phyloP scores from a whole-genome alignment of 2,797 vertebrate species.

The Pipistrellus pygmaeus region DNA sequence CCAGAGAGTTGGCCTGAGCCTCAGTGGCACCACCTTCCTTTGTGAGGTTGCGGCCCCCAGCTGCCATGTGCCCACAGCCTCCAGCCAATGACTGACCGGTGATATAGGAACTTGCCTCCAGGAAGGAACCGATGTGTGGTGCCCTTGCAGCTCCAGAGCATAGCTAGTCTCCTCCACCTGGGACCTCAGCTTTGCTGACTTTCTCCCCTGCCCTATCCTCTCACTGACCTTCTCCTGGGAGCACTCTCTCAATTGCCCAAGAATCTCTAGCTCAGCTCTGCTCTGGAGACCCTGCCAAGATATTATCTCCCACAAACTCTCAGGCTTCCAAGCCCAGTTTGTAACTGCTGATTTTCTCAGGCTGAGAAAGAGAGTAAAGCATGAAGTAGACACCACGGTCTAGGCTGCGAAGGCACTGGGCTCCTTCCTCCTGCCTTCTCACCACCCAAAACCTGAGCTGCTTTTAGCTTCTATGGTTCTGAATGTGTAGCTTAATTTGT shows the following conservation, averaged over 20 bases:
- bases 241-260: not conserved
- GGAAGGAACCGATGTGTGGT: rapidly evolving
- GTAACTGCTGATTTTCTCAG: not conserved
- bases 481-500: not conserved
- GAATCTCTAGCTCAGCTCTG: not conserved
- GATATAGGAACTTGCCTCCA: not conserved
- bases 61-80: not conserved
- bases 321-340: not conserved
- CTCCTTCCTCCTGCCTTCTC: not conserved
- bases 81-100: not conserved
- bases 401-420: not conserved
- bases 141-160: not conserved
- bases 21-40: not conserved
- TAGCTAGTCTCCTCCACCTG: not conserved
- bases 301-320: not conserved
- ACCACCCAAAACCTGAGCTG: not conserved
- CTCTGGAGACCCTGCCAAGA: not conserved
- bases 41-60: not conserved
- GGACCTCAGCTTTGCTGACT: not conserved
- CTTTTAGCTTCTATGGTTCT: not conserved
- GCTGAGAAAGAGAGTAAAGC: not conserved
- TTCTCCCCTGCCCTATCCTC: not conserved
- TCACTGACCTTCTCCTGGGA: not conserved
- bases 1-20: not conserved
- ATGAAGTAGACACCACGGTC: not conserved